Conservation (phyloP, 1,140 invertebrate genomes). For the Caligus rogercresseyi region DNA sequence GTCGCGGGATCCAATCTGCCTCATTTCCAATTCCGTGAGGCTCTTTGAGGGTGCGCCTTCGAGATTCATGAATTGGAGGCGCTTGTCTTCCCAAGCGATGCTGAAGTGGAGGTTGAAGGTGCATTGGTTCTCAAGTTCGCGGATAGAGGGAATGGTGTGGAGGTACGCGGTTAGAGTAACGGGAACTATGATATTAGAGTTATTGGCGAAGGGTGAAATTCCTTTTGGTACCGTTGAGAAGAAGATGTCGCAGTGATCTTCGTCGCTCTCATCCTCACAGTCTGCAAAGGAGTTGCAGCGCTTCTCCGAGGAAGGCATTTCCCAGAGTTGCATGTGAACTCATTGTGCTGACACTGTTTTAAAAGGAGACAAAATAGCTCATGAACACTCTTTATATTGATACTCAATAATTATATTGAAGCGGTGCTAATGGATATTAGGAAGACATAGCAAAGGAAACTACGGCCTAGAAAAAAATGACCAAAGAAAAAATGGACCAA, state of each 20-base stretch:
- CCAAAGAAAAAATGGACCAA: too few relatives aligned
- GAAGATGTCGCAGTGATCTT: not conserved
- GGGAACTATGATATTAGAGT: not conserved
- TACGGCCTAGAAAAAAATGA: too few relatives aligned
- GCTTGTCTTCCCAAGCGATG: not conserved
- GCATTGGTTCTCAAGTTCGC: not conserved
- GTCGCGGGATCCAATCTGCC: not conserved
- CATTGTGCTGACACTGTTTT: too few relatives aligned
- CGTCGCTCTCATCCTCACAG: slow-evolving; percentile 2
- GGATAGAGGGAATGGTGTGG: not conserved
- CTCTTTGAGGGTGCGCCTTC: too few relatives aligned
- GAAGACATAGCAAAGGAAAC: too few relatives aligned
- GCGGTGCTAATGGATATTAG: too few relatives aligned
- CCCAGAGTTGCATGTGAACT: too few relatives aligned
- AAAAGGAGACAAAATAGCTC: too few relatives aligned
- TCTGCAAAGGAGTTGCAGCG: too few relatives aligned
- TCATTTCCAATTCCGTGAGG: not conserved
- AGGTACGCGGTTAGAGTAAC: not conserved
- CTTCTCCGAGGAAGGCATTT: too few relatives aligned
- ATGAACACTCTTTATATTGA: too few relatives aligned
- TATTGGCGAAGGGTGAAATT: not conserved
- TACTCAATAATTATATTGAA: too few relatives aligned
- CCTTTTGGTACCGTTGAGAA: not conserved
- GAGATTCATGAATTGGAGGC: not conserved
- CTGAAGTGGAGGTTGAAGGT: not conserved